Base-by-base conservation (phyloP, 2,888 invertebrate species). In the Agrotis segetum region DNA sequence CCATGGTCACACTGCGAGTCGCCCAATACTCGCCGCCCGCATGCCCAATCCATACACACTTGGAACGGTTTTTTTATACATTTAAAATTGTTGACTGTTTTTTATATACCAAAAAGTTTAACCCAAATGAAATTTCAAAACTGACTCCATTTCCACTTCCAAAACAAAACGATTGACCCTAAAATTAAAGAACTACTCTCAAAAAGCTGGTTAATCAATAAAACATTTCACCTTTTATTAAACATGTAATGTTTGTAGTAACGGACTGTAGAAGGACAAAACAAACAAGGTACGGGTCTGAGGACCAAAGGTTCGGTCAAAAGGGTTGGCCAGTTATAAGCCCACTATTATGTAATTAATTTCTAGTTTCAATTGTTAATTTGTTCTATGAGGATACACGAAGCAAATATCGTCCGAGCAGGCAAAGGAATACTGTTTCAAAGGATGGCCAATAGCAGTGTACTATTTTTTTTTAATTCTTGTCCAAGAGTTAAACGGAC, bases 351-450 rank as follows among this genome's bases (percentile, higher is more conserved):
- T 87, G 90, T 92, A 93, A 94, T 94, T 94, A 94, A 94, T 93
- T 94, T 91, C 90, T 89, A 94, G 93, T 94, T 94, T 91, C 89
- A 92, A 91, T 93, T 93, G 93, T 93, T 93, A 92, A 93, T 92
- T 92, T 87, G 86, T 86, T 89, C 81, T 86, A 84, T 87, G 77
- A 86, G 91, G 88, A 88, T 89, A 86, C 86, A 53, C 81, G 78
- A 74, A 69, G 82, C 74, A 81, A 86, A 85, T 84, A 85, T 86
- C 68, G 74, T 61, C 29, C 60, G 65, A 73, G 50, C 74, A 56
- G 47, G 0, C 46, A 3, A 1, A 49, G 65, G 81, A 71, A 85
- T 50, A 89, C 84, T 2, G 83, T 13, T 16, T 3, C 7, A 16
- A 34, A 9, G 50, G n/a, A 64, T 40, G 63, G 29, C 3, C 0